Evolutionary conservation across 1,140 invertebrate species (phyloP).

Genomic region (Drosophila tani): DNA sequence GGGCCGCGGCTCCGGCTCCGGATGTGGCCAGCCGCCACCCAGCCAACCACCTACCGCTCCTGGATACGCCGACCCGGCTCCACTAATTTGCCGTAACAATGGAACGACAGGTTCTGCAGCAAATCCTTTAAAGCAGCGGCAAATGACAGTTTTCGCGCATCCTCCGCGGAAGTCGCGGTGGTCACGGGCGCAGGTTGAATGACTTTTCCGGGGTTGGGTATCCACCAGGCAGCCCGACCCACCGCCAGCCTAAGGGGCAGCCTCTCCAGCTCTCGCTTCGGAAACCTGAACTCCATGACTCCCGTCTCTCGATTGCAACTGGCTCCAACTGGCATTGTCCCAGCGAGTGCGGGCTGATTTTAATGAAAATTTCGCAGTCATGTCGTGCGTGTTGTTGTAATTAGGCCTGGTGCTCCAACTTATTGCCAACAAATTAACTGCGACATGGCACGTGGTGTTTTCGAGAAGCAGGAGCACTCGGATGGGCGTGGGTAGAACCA

Average conservation of each 20-base stretch:
- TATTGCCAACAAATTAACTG: conserved; percentile 84
- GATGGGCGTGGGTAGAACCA: background rate
- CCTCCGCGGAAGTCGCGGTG: conserved; percentile 33
- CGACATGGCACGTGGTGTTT: conserved; percentile 78
- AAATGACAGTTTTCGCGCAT: conserved; percentile 75
- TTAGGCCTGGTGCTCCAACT: conserved; percentile 79
- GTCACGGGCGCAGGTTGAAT: conserved; percentile 7
- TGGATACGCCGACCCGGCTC: conserved; percentile 67
- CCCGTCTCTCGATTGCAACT: conserved; percentile 65
- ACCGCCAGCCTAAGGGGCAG: conserved; percentile 43
- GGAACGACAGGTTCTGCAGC: conserved; percentile 79
- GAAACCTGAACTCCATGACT: conserved; percentile 2
- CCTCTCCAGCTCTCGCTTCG: conserved; percentile 6
- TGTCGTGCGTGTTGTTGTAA: conserved; percentile 83
- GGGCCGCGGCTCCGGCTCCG: conserved; percentile 2
- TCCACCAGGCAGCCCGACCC: conserved; percentile 79
- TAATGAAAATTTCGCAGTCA: conserved; percentile 84
- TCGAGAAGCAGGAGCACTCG: background rate
- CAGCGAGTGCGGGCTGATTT: conserved; percentile 55
- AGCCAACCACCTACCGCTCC: conserved; percentile 66
- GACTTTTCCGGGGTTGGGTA: conserved; percentile 32
- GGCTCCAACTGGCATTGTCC: conserved; percentile 34
- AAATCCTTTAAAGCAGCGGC: conserved; percentile 79
- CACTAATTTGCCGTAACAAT: conserved; percentile 84
- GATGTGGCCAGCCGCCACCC: background rate